A percentile compares a stretch with the other conserved stretches of the same genome.
Conservation (phyloP, 2,797 vertebrate species). For the Atherinosoma microstoma region DNA sequence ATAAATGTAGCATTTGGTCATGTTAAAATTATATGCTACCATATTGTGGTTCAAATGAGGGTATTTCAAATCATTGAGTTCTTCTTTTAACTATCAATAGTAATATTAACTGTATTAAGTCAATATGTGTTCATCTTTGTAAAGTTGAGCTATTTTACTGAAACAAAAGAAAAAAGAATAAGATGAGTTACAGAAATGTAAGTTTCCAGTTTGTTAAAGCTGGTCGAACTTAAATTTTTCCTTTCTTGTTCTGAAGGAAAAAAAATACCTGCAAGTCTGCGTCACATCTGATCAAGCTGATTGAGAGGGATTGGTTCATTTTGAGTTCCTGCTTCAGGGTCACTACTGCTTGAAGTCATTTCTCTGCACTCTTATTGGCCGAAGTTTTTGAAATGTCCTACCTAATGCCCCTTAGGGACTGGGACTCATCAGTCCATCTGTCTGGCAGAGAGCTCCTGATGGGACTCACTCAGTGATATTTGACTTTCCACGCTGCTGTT, state of each 20-base stretch:
- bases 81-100: not conserved
- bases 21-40: not conserved
- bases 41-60: not conserved
- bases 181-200: not conserved
- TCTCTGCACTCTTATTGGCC: slow-evolving; percentile 13
- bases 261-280: not conserved
- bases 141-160: too few relatives aligned
- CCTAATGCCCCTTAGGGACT: slow-evolving; percentile 32
- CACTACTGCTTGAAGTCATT: not conserved
- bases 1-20: not conserved
- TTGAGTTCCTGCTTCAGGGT: slow-evolving; percentile 1
- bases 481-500: slow-evolving; percentile 48
- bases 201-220: slow-evolving; percentile 8
- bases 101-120: not conserved
- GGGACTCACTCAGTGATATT: slow-evolving; percentile 50
- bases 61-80: not conserved
- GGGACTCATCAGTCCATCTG: slow-evolving; percentile 45
- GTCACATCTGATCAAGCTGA: slow-evolving; percentile 22
- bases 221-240: slow-evolving; percentile 4
- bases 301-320: slow-evolving; percentile 30
- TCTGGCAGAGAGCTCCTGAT: slow-evolving; percentile 26
- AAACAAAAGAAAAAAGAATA: not conserved
- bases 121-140: not conserved
- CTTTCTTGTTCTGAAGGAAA: slow-evolving; percentile 13
- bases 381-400: slow-evolving; percentile 21